phyloP scores from a whole-genome alignment of 2,888 invertebrate species.

The Polydesmus complanatus region DNA sequence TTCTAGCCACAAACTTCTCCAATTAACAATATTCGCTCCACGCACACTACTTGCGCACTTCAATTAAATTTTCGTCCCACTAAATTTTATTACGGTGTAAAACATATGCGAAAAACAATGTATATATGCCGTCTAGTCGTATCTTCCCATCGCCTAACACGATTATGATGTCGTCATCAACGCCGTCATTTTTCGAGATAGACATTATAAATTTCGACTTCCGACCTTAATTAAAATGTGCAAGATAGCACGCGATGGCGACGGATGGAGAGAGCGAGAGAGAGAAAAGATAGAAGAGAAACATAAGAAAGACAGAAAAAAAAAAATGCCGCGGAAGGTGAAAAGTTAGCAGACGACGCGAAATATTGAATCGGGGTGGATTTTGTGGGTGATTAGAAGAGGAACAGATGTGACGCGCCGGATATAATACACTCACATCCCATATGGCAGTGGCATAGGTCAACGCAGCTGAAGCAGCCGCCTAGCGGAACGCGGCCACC shows the following conservation, averaged over 20 bases:
- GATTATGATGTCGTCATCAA: not conserved
- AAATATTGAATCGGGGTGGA: too few species aligned
- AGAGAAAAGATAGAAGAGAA: too few species aligned
- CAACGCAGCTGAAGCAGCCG: too few species aligned
- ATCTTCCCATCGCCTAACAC: not conserved
- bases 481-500: too few species aligned
- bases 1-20: not conserved
- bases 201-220: not conserved
- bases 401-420: too few species aligned
- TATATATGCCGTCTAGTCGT: not conserved
- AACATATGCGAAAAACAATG: not conserved
- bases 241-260: not conserved
- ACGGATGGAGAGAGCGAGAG: not conserved
- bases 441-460: too few species aligned
- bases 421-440: too few species aligned
- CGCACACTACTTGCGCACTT: not conserved
- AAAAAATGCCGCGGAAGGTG: too few species aligned
- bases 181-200: not conserved
- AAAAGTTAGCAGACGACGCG: too few species aligned
- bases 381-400: too few species aligned
- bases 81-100: not conserved
- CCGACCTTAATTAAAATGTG: not conserved
- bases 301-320: too few species aligned
- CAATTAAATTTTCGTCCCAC: not conserved
- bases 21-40: not conserved